Evolutionary conservation across 2,113 vertebrate species (phyloP), one percentile per base, ranked within the genome.

Genomic region (Notiomystis cincta): DNA sequence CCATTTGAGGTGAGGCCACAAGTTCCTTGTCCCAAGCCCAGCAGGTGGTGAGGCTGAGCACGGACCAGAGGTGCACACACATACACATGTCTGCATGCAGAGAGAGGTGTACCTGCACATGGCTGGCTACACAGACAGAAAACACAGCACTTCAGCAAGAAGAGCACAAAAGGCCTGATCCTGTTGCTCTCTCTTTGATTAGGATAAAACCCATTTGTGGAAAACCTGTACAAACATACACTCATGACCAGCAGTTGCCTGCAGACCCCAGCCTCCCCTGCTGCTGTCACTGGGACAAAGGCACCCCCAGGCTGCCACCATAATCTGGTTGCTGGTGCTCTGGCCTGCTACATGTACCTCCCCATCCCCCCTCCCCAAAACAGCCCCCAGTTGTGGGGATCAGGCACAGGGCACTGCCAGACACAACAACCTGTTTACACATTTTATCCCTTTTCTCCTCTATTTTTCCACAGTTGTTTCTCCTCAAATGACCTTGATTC

Each of bases 231-330:
- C 47, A 61, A 40, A 45, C 21, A 56, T 47, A 61, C 3, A 24
- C 14, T 25, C 35, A 31, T 9, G 23, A 37, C 17, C 35, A 25
- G 38, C 16, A 90, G 24, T 10, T 76, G 21, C 14, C 31, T 33
- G 33, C 10, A 5, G 15, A 65, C 62, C 28, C 15, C 86, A 72
- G 38, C 11, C 19, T 65, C 33, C 7, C 10, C 24, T 48, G 37
- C 10, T 70, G 45, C 61, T 53, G 30, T 12, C 45, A n/a, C 12
- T 50, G 33, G 44, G 65, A 78, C 11, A 51, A 4, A 42, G 66
- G 15, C 27, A 60, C 1, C 2, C 4, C 5, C 1, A 2, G 28
- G 75, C n/a, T 10, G 9, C 47, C 2, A 2, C 15, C 9, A 16
- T 7, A 3, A 1, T 27, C 40, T 65, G 28, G 30, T 45, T 61